Conservation (phyloP, 1,140 invertebrate genomes). For the Brachionus rotundiformis region DNA sequence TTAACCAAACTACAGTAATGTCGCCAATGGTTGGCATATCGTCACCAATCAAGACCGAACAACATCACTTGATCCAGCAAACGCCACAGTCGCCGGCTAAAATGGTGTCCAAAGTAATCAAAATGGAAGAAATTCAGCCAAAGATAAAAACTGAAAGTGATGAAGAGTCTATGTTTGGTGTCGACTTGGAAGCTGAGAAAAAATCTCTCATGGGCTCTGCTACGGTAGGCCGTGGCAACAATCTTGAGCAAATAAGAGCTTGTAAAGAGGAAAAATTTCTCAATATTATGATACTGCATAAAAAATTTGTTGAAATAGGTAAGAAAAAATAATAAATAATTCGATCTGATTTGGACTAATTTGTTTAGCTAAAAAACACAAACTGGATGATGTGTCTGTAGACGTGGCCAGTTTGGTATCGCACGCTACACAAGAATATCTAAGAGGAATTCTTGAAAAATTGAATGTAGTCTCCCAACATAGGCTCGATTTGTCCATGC, state of each 20-base stretch:
- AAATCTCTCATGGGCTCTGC: not conserved
- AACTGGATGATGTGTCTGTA: constrained; percentile 79
- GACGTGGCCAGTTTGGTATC: constrained; percentile 88
- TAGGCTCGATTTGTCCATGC: constrained; percentile 75
- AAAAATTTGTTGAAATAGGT: constrained; percentile 55
- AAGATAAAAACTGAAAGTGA: not conserved
- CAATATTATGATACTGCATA: constrained; percentile 42
- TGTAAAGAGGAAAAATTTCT: constrained; percentile 47
- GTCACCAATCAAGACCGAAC: constrained; percentile 16
- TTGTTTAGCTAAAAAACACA: constrained; percentile 71
- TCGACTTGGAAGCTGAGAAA: constrained; percentile 26
- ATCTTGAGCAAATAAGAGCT: constrained; percentile 25
- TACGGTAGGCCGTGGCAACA: not conserved
- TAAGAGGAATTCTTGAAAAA: constrained; percentile 88
- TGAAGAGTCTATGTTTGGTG: not conserved
- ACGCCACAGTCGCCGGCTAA: constrained; percentile 27
- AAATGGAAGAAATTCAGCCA: constrained; percentile 11
- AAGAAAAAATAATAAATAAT: not conserved
- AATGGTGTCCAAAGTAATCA: not conserved
- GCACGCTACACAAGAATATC: constrained; percentile 88
- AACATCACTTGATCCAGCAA: not conserved
- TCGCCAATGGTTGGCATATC: not conserved
- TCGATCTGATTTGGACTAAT: not conserved
- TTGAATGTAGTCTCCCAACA: constrained; percentile 90
- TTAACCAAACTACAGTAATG: not conserved